Conservation (phyloP, 2,888 invertebrate species). For the Drosophila sordidula region DNA sequence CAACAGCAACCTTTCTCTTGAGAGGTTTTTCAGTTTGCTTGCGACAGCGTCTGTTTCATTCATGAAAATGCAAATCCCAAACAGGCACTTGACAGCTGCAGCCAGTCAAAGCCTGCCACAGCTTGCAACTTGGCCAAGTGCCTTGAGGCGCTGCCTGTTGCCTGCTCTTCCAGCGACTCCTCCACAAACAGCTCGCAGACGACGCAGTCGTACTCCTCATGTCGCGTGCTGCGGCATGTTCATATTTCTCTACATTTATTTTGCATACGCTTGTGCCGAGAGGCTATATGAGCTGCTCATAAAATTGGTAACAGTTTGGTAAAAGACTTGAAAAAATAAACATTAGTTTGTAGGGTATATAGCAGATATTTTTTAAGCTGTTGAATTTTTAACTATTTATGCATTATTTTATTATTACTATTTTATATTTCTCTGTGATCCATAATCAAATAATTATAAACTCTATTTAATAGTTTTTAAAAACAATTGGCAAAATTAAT, state of each 20-base stretch:
- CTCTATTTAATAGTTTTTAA: too few relatives aligned
- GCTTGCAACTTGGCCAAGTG: conserved; percentile 61
- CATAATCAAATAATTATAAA: too few relatives aligned
- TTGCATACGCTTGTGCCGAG: conserved; percentile 22
- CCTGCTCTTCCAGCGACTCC: conserved; percentile 18
- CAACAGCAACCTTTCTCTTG: conserved; percentile 57
- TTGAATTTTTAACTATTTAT: too few relatives aligned
- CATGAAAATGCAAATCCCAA: conserved; percentile 74
- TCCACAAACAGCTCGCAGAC: conserved; percentile 22
- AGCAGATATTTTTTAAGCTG: too few relatives aligned
- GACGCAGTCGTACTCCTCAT: conserved; percentile 56
- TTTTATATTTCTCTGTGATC: too few relatives aligned
- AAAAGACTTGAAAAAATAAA: too few relatives aligned
- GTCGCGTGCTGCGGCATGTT: conserved; percentile 73
- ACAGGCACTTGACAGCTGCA: conserved; percentile 71
- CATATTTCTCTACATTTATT: conserved; percentile 53
- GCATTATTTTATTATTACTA: too few relatives aligned
- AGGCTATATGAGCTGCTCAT: neutral
- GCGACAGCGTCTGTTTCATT: conserved; percentile 59
- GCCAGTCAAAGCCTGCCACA: conserved; percentile 35
- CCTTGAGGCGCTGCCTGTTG: conserved; percentile 50
- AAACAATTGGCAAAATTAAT: too few relatives aligned
- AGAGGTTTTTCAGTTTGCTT: conserved; percentile 10
- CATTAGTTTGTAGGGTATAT: too few relatives aligned
- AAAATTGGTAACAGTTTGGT: neutral